Conservation (phyloP, 2,888 invertebrate species). For the Poecilobothrus nobilitatus region DNA sequence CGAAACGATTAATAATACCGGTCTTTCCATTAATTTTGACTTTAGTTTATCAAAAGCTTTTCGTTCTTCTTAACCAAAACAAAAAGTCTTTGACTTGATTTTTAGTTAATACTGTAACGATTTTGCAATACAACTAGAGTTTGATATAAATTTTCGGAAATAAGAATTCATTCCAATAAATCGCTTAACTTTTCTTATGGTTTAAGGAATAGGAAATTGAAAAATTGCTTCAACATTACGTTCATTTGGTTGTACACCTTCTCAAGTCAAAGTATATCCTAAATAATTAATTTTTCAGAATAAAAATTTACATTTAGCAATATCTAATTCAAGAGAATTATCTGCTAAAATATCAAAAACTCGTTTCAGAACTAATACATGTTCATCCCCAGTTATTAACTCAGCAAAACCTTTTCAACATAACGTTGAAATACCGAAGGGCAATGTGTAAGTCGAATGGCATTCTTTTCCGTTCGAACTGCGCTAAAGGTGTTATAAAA, state of each 20-base stretch:
- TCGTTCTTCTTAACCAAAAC: no score
- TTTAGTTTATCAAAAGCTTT: conserved; percentile 26
- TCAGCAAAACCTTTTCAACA: neutral
- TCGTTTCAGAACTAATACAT: no score
- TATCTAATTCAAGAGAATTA: no score
- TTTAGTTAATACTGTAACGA: conserved; percentile 17
- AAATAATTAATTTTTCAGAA: conserved; percentile 14
- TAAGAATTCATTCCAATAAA: conserved; percentile 17
- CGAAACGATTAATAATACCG: conserved; percentile 14
- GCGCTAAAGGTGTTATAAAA: neutral
- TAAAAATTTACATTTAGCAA: no score
- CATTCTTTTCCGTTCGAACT: neutral
- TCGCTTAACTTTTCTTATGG: conserved; percentile 13
- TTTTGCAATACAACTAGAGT: conserved; percentile 9
- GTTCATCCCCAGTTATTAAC: no score
- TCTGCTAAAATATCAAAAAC: no score
- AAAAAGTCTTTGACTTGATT: no score
- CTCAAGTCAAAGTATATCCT: conserved; percentile 11
- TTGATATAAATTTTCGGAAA: conserved; percentile 11
- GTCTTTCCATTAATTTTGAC: conserved; percentile 18
- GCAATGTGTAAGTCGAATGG: neutral
- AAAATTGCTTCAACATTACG: neutral
- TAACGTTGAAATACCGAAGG: neutral
- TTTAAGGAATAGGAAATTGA: conserved; percentile 7
- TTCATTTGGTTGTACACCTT: conserved; percentile 16